Percentiles rank a stretch among this genome's conserved stretches.
These are phyloP conservation scores for Tipula lateralis DNA, from an alignment of 2,888 invertebrate species.

Conservation along the genomic window DNA sequence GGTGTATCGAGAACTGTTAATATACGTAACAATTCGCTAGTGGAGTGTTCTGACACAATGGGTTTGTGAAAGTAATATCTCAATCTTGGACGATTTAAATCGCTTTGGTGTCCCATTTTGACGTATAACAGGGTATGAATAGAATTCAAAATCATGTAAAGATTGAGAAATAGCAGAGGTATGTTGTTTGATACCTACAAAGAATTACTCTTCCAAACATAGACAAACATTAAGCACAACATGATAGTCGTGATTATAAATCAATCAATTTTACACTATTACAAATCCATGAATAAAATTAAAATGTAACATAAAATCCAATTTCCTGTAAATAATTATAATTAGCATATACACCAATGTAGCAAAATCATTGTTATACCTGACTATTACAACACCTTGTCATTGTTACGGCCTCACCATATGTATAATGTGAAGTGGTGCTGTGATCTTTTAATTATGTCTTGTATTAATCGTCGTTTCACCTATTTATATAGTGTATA, in stretches of 20 bases:
- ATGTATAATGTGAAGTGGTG: neutral
- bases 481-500: neutral
- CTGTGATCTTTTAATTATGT: slow-evolving; percentile 15
- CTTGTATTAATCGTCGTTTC: neutral
- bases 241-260: slow-evolving; percentile 11
- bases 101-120: no score
- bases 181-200: no score
- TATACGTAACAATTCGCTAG: no score
- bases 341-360: neutral
- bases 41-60: no score
- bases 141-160: no score
- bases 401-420: neutral
- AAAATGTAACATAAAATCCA: neutral
- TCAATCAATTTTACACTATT: slow-evolving; percentile 15
- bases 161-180: no score
- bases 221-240: neutral
- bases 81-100: no score
- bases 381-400: neutral
- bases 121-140: no score
- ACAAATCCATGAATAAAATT: neutral
- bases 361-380: neutral
- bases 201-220: no score
- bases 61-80: no score
- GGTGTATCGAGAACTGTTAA: no score
- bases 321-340: slow-evolving; percentile 14